phyloP scores from a whole-genome alignment of 2,113 vertebrate genomes.

The Hemichromis elongatus region DNA sequence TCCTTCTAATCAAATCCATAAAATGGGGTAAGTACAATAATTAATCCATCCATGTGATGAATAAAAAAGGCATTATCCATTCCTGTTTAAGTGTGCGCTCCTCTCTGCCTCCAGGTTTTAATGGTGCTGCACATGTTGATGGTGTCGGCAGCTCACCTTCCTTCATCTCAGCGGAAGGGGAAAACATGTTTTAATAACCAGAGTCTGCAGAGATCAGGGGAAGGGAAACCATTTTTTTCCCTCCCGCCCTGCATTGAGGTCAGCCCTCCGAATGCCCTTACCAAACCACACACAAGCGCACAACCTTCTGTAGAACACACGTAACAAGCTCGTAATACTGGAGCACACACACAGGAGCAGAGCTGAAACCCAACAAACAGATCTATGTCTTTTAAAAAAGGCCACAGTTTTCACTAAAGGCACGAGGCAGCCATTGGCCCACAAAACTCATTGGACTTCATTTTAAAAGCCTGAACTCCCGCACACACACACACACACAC shows the following conservation, averaged over 20 bases:
- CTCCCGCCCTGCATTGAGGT: constrained; percentile 18
- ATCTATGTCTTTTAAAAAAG: not conserved
- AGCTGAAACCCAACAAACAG: constrained; percentile 1
- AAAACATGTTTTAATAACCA: constrained; percentile 65
- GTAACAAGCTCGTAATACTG: not conserved
- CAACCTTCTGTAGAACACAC: not conserved
- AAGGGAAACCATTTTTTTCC: constrained; percentile 50
- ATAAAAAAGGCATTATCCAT: not conserved
- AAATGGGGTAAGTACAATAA: not conserved
- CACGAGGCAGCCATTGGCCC: not conserved
- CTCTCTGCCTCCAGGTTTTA: not conserved
- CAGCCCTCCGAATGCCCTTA: constrained; percentile 24
- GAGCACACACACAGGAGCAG: not conserved
- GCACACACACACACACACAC: not conserved
- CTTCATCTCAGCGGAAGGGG: constrained; percentile 57
- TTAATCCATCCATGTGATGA: not conserved
- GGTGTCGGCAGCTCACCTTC: constrained; percentile 24
- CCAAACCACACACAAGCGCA: not conserved
- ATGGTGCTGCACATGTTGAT: not conserved
- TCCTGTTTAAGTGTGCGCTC: not conserved
- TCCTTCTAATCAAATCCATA: not conserved
- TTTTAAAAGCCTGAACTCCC: not conserved
- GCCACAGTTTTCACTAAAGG: not conserved
- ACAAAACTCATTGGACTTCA: not conserved
- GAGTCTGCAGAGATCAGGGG: constrained; percentile 56